Evolutionary conservation across 1,140 invertebrate species (phyloP).

Genomic region (Himalopsyche phryganea): DNA sequence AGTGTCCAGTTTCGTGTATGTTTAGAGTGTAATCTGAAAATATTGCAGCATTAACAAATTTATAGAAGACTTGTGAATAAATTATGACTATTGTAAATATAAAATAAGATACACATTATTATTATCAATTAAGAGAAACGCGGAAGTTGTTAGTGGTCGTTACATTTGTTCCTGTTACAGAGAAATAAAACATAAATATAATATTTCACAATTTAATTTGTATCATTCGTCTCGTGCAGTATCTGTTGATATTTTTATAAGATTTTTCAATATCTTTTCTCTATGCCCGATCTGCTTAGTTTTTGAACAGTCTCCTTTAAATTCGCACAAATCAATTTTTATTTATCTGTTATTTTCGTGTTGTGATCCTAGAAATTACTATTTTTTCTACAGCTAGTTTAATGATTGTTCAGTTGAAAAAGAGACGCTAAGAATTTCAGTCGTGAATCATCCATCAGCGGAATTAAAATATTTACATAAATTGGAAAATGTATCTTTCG

Average conservation of each 20-base stretch:
- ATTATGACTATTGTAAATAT: neutral
- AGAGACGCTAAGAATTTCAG: neutral
- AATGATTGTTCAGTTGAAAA: no score
- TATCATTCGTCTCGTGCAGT: neutral
- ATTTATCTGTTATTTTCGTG: neutral
- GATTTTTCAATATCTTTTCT: neutral
- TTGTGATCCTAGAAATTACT: no score
- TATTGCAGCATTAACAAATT: neutral
- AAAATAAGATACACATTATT: neutral
- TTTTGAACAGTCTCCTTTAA: no score
- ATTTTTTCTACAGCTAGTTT: no score
- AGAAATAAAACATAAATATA: neutral
- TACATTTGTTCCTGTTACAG: neutral
- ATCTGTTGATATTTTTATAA: neutral
- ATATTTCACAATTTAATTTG: constrained; percentile 3
- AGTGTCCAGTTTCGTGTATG: no score
- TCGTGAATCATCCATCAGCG: neutral
- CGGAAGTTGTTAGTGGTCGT: neutral
- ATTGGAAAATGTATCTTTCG: neutral
- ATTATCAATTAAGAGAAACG: neutral
- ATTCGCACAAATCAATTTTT: neutral
- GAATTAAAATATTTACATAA: constrained; percentile 2
- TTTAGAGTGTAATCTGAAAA: neutral
- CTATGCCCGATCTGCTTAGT: no score
- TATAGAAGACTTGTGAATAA: constrained; percentile 1